Percentiles rank a stretch among this genome's conserved stretches.
These are phyloP conservation scores for Sorex fumeus DNA, from an alignment of 2,113 vertebrate species.

Conservation along the genomic window DNA sequence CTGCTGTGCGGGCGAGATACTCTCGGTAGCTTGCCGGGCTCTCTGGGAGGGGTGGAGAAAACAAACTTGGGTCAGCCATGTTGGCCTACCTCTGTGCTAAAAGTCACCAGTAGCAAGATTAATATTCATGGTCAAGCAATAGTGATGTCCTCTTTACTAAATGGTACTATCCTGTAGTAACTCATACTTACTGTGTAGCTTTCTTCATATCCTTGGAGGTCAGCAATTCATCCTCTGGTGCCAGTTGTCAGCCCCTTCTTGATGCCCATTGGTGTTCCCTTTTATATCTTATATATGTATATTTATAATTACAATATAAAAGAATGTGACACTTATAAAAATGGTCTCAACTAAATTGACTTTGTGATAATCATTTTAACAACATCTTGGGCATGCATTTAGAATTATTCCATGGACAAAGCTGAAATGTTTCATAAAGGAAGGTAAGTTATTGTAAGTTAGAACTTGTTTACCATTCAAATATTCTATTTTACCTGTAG, in stretches of 20 bases:
- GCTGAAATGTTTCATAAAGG: conserved; percentile 42
- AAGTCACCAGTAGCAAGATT: not conserved
- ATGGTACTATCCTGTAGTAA: not conserved
- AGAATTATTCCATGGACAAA: conserved; percentile 51
- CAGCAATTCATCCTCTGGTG: not conserved
- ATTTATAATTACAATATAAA: conserved; percentile 23
- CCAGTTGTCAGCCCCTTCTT: not conserved
- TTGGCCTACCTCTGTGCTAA: no score
- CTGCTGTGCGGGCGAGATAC: no score
- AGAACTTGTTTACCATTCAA: conserved; percentile 51
- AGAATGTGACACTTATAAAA: not conserved
- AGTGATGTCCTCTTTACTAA: conserved; percentile 34
- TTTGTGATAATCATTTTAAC: conserved; percentile 52
- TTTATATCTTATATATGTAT: not conserved
- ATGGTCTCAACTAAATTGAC: not conserved
- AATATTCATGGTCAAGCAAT: not conserved
- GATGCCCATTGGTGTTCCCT: not conserved
- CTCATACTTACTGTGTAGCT: not conserved
- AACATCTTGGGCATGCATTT: not conserved
- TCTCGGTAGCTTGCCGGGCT: no score
- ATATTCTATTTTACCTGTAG: conserved; percentile 16
- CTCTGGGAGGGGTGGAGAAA: no score
- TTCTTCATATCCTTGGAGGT: not conserved
- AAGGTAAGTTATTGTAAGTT: conserved; percentile 26
- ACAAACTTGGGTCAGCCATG: no score